phyloP scores from a whole-genome alignment of 2,113 vertebrate genomes.

The Cyprinus carpio region DNA sequence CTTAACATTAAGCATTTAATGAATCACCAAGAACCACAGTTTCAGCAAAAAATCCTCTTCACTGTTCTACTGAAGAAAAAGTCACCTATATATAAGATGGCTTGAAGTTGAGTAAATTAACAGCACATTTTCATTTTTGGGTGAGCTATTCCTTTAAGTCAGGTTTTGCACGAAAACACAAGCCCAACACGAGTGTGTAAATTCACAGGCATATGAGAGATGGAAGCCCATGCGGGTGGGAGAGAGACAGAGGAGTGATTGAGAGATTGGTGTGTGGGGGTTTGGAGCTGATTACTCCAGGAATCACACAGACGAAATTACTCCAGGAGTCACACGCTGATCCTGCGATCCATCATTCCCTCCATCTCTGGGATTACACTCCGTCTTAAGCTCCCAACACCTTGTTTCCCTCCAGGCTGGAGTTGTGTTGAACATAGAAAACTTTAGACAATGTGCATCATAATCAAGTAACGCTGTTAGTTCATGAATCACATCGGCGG shows the following conservation, averaged over 20 bases:
- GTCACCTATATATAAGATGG: too few relatives aligned
- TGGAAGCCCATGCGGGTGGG: not conserved
- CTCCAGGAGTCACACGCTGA: slow-evolving; percentile 36
- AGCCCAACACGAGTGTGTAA: slow-evolving; percentile 12
- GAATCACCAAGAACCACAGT: too few relatives aligned
- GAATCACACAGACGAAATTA: slow-evolving; percentile 39
- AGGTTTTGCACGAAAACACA: not conserved
- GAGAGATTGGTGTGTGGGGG: slow-evolving; percentile 42
- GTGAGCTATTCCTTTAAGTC: too few relatives aligned
- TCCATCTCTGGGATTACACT: slow-evolving; percentile 42
- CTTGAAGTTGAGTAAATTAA: too few relatives aligned
- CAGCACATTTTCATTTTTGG: too few relatives aligned
- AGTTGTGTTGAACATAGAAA: slow-evolving; percentile 25
- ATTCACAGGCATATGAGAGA: not conserved
- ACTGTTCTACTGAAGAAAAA: not conserved
- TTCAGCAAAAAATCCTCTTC: too few relatives aligned
- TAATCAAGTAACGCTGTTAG: slow-evolving; percentile 43
- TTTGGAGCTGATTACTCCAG: slow-evolving; percentile 52
- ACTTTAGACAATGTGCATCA: slow-evolving; percentile 32
- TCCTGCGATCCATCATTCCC: slow-evolving; percentile 53
- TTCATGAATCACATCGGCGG: slow-evolving; percentile 38
- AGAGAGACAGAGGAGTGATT: slow-evolving; percentile 14
- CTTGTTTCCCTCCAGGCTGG: slow-evolving; percentile 29
- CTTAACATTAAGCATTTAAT: too few relatives aligned
- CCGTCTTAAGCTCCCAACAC: slow-evolving; percentile 27